Evolutionary conservation across 2,113 vertebrate genomes (phyloP), one percentile per base, ranked within the genome.

Genomic region (Clarias batrachus): DNA sequence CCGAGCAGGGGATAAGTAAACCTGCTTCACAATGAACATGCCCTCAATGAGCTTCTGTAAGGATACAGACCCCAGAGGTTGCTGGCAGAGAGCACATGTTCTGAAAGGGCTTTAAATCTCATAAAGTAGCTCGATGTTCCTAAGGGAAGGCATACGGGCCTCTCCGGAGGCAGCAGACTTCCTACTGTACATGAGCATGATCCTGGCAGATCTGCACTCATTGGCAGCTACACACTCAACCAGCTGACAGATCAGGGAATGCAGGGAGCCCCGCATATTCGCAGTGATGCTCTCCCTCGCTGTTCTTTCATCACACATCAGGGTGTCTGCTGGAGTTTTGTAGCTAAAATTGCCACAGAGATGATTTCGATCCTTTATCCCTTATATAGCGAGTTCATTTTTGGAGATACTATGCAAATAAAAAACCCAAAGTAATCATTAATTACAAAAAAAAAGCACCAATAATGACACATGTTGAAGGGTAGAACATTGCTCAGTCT

Each of bases 31-130:
- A 85, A 56, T 60, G 48, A 79, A 25, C 74, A 79, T 25, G 68
- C 33, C 25, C 37, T 84, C 3, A 41, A 70, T 52, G 57, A 41
- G 76, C 84, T 41, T 70, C 52, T 80, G 48, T 68, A 62, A 81
- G 27, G 79, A 66, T 57, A 52, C 48, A 37, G 60, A 62, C 76
- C 84, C 84, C 76, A 57, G 63, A 80, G 76, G 62, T 86, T 86
- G 76, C 76, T 80, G 76, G 76, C 74, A 86, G 63, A 70, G 54
- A 62, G 57, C 12, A 11, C 30, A 23, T 41, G 77, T 66, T 56
- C 63, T 86, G 76, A 59, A 80, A 80, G 76, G 27, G 76, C 76
- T 86, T 86, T 86, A 86, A 80, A 70, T 68, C 62, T 86, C 63
- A 86, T 86, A 80, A 86, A 86, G 56, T 76, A 76, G 57, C 57